Percentiles rank a stretch among this genome's conserved stretches.
phyloP scores from a whole-genome alignment of 2,113 vertebrate genomes.

The Dasypus novemcinctus region DNA sequence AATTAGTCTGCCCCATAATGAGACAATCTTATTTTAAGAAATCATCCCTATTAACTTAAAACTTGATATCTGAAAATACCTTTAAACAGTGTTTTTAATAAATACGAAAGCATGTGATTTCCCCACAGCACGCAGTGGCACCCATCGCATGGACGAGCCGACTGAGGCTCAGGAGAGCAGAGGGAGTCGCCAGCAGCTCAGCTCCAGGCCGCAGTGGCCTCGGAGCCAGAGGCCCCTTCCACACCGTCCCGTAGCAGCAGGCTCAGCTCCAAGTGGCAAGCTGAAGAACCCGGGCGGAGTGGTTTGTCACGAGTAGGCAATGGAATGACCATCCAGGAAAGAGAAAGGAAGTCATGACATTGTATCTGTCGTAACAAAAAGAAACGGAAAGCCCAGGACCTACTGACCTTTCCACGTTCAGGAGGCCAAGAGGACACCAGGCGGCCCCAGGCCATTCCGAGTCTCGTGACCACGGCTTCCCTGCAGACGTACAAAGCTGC shows the following conservation, averaged over 20 bases:
- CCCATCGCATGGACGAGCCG: background rate
- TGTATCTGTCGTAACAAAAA: background rate
- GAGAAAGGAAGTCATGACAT: slow-evolving; percentile 12
- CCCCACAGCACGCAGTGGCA: background rate
- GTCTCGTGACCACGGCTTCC: background rate
- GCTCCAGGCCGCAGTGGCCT: background rate
- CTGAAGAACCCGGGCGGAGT: background rate
- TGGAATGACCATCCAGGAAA: slow-evolving; percentile 3
- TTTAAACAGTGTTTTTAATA: slow-evolving; percentile 14
- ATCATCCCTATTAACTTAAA: background rate
- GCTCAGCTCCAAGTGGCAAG: background rate
- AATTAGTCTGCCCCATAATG: background rate
- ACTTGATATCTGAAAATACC: background rate
- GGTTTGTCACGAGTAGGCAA: background rate
- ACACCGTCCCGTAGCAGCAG: too few relatives aligned
- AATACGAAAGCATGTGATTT: background rate
- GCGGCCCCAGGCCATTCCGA: background rate
- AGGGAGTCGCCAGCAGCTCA: background rate
- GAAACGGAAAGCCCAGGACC: background rate
- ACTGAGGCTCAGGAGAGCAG: background rate
- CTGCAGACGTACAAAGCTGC: background rate
- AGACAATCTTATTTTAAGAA: background rate
- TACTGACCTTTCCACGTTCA: background rate
- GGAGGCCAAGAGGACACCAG: background rate
- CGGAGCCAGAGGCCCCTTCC: background rate